A percentile compares a stretch with the other conserved stretches of the same genome.
Conservation (phyloP, 2,797 vertebrate genomes). For the Microctenopoma stevenorrisi region DNA sequence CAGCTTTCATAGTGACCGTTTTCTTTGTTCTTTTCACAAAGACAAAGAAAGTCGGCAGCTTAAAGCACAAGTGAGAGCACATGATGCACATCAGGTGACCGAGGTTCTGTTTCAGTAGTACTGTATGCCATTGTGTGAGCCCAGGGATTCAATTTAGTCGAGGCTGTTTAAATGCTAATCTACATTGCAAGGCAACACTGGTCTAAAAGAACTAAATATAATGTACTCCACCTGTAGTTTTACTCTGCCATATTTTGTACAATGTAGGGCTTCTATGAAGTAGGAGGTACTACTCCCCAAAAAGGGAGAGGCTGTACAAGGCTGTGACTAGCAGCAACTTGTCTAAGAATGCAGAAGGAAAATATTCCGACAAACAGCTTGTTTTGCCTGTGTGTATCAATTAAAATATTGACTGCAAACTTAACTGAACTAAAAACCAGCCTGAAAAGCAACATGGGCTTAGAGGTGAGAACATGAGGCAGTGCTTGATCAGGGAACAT, state of each 20-base stretch:
- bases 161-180: constrained; percentile 41
- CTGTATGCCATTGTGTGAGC: constrained; percentile 53
- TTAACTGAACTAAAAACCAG: not conserved
- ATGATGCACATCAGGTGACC: constrained; percentile 68
- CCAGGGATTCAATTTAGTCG: constrained; percentile 18
- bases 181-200: constrained; percentile 27
- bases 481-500: constrained; percentile 38
- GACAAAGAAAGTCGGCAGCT: constrained; percentile 65
- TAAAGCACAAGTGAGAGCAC: constrained; percentile 60
- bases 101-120: constrained; percentile 46
- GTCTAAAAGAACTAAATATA: not conserved
- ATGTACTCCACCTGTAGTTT: constrained; percentile 8
- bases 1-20: constrained; percentile 41
- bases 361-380: constrained; percentile 22
- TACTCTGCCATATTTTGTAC: constrained; percentile 3
- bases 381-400: constrained; percentile 6
- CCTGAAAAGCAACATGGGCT: not conserved
- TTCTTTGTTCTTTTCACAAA: constrained; percentile 64
- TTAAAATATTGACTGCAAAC: constrained; percentile 5
- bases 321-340: constrained; percentile 58
- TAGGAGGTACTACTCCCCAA: constrained; percentile 45
- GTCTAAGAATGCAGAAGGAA: constrained; percentile 53
- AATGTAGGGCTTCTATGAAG: constrained; percentile 13
- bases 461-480: not conserved
- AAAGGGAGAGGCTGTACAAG: constrained; percentile 52